A percentile compares a stretch with the other conserved stretches of the same genome.
Evolutionary conservation across 92 coral and sea anemone genomes (phyloP).

Genomic region (Siderastrea radians): DNA sequence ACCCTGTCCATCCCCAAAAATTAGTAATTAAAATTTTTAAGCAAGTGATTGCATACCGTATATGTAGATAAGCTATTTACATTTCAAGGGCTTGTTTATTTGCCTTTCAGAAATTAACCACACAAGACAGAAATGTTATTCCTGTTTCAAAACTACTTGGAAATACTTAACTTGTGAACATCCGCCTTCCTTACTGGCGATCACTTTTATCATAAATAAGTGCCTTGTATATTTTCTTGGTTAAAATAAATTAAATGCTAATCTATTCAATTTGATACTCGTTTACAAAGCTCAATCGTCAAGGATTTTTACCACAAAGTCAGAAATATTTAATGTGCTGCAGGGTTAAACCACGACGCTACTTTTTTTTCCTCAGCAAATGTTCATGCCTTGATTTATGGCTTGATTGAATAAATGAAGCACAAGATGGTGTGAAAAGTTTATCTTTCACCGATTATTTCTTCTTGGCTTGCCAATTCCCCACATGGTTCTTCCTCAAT

Average conservation of each 20-base stretch:
- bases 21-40: not conserved
- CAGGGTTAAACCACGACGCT: not conserved
- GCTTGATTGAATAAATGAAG: not conserved
- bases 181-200: not conserved
- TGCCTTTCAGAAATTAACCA: not conserved
- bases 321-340: not conserved
- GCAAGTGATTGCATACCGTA: not conserved
- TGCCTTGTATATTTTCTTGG: not conserved
- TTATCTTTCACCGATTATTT: slow-evolving; percentile 48
- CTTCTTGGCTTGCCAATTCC: slow-evolving; percentile 56
- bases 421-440: not conserved
- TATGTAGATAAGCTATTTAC: not conserved
- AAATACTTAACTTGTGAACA: not conserved
- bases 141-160: too few relatives aligned
- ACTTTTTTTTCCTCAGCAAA: not conserved
- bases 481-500: slow-evolving; percentile 12
- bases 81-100: not conserved
- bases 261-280: slow-evolving; percentile 4
- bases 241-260: slow-evolving; percentile 3
- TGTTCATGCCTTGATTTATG: not conserved
- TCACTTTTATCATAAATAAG: not conserved
- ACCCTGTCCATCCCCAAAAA: not conserved
- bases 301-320: slow-evolving; percentile 18
- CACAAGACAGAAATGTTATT: not conserved
- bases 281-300: slow-evolving; percentile 34